Evolutionary conservation across 2,888 invertebrate genomes (phyloP).

Genomic region (Drosophila fungiperda): DNA sequence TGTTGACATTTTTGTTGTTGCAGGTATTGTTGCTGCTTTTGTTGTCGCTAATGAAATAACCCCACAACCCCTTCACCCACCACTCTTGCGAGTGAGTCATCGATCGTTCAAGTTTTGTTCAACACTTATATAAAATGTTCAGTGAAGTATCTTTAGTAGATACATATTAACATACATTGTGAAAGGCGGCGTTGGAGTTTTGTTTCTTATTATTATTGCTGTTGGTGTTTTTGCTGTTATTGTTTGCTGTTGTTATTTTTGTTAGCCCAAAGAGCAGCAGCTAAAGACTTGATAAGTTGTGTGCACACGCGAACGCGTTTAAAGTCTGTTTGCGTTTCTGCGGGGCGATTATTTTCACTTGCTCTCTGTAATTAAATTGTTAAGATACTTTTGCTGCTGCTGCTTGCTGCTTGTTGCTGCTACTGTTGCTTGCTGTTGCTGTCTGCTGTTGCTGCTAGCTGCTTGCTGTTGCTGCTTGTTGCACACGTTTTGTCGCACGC

Average conservation of each 20-base stretch:
- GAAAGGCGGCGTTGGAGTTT: slow-evolving; percentile 41
- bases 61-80: neutral
- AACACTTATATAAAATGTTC: slow-evolving; percentile 52
- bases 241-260: neutral
- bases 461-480: slow-evolving; percentile 42
- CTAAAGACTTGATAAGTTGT: slow-evolving; percentile 28
- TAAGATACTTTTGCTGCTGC: slow-evolving; percentile 40
- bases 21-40: slow-evolving; percentile 18
- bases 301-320: slow-evolving; percentile 56
- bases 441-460: slow-evolving; percentile 2
- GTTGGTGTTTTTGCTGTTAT: slow-evolving; percentile 22
- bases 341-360: slow-evolving; percentile 32
- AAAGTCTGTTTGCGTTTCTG: slow-evolving; percentile 16
- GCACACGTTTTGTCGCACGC: slow-evolving; percentile 78
- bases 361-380: slow-evolving; percentile 61
- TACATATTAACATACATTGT: slow-evolving; percentile 54
- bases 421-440: neutral
- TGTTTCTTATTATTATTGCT: neutral
- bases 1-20: slow-evolving; percentile 72
- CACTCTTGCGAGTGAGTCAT: slow-evolving; percentile 44
- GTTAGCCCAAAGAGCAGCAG: slow-evolving; percentile 27
- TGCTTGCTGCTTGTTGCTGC: slow-evolving; percentile 24
- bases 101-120: slow-evolving; percentile 44
- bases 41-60: slow-evolving; percentile 4
- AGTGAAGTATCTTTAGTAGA: slow-evolving; percentile 36